These are phyloP conservation scores for Ectemnius lituratus DNA, from an alignment of 2,888 invertebrate species.

Conservation along the genomic window DNA sequence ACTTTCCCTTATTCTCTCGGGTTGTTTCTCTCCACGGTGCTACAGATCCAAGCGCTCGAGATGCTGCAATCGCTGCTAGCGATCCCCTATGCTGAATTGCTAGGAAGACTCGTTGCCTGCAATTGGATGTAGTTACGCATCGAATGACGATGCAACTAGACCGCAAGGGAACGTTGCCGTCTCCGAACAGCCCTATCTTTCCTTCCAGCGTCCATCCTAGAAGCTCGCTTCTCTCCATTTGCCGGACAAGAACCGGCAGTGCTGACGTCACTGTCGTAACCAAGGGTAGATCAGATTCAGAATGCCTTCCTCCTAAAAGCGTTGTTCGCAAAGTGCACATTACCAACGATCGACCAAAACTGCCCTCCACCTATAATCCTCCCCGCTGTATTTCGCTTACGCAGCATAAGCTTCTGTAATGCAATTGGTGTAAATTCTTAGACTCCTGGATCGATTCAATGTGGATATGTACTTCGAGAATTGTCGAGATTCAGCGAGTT, in stretches of 20 bases:
- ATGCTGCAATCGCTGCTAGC: slow-evolving; percentile 11
- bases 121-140: slow-evolving; percentile 72
- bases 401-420: no score
- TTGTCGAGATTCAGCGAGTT: no score
- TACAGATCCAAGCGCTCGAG: not conserved
- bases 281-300: slow-evolving; percentile 62
- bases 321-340: slow-evolving; percentile 56
- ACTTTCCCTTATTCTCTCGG: slow-evolving; percentile 7
- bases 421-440: no score
- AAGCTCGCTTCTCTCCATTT: not conserved
- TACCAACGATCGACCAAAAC: slow-evolving; percentile 1
- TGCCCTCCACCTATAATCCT: not conserved
- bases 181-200: slow-evolving; percentile 16
- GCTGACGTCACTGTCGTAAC: slow-evolving; percentile 10
- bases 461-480: no score
- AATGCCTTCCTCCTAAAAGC: slow-evolving; percentile 62
- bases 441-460: no score
- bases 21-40: slow-evolving; percentile 22
- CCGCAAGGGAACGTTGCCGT: slow-evolving; percentile 18
- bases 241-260: not conserved
- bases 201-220: slow-evolving; percentile 10
- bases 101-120: slow-evolving; percentile 52
- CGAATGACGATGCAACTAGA: slow-evolving; percentile 54
- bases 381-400: no score
- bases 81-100: slow-evolving; percentile 47